Evolutionary conservation across 2,113 vertebrate genomes (phyloP), one percentile per base, ranked within the genome.

Genomic region (Colaptes auratus): DNA sequence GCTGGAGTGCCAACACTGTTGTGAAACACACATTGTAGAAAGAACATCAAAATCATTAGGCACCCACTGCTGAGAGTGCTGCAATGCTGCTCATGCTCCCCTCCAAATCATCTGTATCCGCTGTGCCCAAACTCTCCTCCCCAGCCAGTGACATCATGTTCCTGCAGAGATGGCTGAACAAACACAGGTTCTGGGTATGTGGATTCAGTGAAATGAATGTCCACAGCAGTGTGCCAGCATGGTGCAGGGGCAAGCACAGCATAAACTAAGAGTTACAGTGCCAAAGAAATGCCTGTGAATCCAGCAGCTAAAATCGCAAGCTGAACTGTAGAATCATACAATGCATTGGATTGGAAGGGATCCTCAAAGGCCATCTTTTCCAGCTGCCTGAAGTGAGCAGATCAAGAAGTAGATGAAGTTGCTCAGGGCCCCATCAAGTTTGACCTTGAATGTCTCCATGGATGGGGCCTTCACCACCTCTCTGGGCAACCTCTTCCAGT

Each of bases 291-390:
- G 2, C 19, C 42, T 3, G 3, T 39, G 48, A 44, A 89, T 87
- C 69, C 13, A 79, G 25, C 39, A n/a, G 10, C 65, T 83, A 64
- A 82, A 92, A 90, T 63, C 69, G 74, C 28, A 78, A 67, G 28
- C 10, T 55, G 42, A 17, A 52, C 50, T 52, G 23, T 12, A 25
- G 50, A 52, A 52, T 52, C 50, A 25, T 23, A 50, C 23, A 52
- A 52, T 52, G 50, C 50, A 52, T 12, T 52, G 50, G 50, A 12
- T 52, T 52, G 50, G 48, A 50, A 50, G 9, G 18, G 48, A 50
- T 21, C 48, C 48, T 50, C 48, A 12, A 50, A 50, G 48, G 11
- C 48, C 48, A 50, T 50, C 21, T 50, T 50, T 10, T 50, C 48
- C 48, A 50, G 48, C 21, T 23, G 20, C 48, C 48, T 50, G 48